A percentile compares a stretch with the other conserved stretches of the same genome.
Conservation (phyloP, 2,888 invertebrate genomes). For the Hydroisotoma schaefferi region DNA sequence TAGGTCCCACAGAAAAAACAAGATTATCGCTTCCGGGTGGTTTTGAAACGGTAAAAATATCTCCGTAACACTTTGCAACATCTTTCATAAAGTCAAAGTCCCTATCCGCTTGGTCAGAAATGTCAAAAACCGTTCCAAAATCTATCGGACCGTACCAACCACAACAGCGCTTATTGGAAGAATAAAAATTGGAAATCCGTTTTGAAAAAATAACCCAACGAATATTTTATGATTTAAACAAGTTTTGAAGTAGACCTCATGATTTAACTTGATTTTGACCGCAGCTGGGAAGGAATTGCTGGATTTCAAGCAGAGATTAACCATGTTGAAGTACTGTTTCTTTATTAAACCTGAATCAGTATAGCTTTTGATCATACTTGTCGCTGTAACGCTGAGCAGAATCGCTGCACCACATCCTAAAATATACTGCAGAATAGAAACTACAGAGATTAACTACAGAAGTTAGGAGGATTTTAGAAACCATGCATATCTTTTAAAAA, state of each 20-base stretch:
- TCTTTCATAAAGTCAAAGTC: conserved; percentile 20
- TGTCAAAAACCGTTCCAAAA: conserved; percentile 12
- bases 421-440: conserved; percentile 18
- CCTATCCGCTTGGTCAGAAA: not conserved
- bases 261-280: not conserved
- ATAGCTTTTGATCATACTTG: conserved; percentile 1
- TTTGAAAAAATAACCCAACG: no score
- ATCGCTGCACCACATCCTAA: conserved; percentile 14
- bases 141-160: conserved; percentile 25
- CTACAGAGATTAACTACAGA: not conserved
- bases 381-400: not conserved
- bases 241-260: not conserved
- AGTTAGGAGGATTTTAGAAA: not conserved
- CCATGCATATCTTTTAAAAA: not conserved
- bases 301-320: conserved; percentile 2
- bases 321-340: not conserved
- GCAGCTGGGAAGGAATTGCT: not conserved
- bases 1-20: no score
- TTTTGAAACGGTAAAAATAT: conserved; percentile 11
- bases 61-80: conserved; percentile 17
- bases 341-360: not conserved
- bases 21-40: no score
- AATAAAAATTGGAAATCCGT: not conserved
- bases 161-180: conserved; percentile 33
- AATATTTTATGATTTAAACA: not conserved